Percentiles rank a stretch among this genome's conserved stretches.
Evolutionary conservation across 2,113 vertebrate genomes (phyloP).

Genomic region (Atrichornis clamosus): DNA sequence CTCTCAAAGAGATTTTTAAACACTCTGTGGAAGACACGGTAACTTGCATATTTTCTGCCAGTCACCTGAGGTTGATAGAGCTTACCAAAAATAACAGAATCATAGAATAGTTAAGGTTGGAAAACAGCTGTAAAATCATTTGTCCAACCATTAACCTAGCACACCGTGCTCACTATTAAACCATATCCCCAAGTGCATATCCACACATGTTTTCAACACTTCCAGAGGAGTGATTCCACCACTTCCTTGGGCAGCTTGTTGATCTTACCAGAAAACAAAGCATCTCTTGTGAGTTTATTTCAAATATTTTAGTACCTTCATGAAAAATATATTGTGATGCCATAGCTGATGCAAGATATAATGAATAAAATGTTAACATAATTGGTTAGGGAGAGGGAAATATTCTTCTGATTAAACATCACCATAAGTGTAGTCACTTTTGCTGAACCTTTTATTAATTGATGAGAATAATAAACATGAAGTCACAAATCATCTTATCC

Average conservation of each 20-base stretch:
- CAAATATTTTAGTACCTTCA: not conserved
- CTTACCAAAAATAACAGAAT: not conserved
- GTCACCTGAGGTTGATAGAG: not conserved
- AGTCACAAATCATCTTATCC: not conserved
- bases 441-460: not conserved
- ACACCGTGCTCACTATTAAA: not conserved
- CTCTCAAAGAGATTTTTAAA: not conserved
- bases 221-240: not conserved
- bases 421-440: not conserved
- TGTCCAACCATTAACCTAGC: not conserved
- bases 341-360: not conserved
- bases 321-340: not conserved
- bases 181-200: not conserved
- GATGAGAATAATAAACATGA: not conserved
- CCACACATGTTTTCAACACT: not conserved
- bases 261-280: not conserved
- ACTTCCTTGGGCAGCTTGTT: not conserved
- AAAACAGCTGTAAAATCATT: not conserved
- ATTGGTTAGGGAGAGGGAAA: not conserved
- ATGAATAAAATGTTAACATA: not conserved
- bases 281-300: not conserved
- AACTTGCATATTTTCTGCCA: not conserved
- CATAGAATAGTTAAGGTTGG: not conserved
- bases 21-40: not conserved
- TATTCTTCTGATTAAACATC: not conserved